A percentile compares a stretch with the other conserved stretches of the same genome.
phyloP scores from a whole-genome alignment of 1,140 invertebrate genomes.

The Coelopa frigida region DNA sequence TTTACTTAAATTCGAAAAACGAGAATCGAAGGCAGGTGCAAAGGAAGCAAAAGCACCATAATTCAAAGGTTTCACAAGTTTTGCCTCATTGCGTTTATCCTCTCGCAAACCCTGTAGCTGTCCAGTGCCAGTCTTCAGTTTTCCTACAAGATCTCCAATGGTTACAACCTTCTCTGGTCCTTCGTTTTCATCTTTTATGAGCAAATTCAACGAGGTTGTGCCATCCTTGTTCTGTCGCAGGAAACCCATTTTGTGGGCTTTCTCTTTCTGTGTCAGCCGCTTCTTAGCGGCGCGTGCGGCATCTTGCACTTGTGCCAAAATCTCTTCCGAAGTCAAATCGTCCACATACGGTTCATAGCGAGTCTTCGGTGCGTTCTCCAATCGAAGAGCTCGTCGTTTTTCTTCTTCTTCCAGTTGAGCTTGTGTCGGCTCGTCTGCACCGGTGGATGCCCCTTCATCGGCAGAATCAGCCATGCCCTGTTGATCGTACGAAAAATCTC shows the following conservation, averaged over 20 bases:
- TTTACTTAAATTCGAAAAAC: slow-evolving; percentile 87
- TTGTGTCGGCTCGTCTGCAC: slow-evolving; percentile 47
- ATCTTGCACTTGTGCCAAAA: slow-evolving; percentile 56
- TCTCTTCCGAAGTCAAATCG: slow-evolving; percentile 71
- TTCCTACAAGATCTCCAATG: slow-evolving; percentile 73
- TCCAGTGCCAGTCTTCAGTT: slow-evolving; percentile 72
- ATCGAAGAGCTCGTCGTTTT: slow-evolving; percentile 40
- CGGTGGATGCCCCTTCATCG: slow-evolving; percentile 34
- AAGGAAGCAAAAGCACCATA: slow-evolving; percentile 94
- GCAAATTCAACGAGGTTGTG: slow-evolving; percentile 78
- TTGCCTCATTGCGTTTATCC: slow-evolving; percentile 80
- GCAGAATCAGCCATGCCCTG: slow-evolving; percentile 32
- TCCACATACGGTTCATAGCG: slow-evolving; percentile 76
- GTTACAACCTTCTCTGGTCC: slow-evolving; percentile 72
- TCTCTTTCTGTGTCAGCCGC: slow-evolving; percentile 40
- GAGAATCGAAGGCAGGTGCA: slow-evolving; percentile 91
- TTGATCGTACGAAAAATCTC: slow-evolving; percentile 26
- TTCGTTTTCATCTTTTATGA: slow-evolving; percentile 59
- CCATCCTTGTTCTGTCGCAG: slow-evolving; percentile 73
- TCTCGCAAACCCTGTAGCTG: slow-evolving; percentile 65
- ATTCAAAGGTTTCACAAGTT: slow-evolving; percentile 83
- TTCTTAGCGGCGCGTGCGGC: slow-evolving; percentile 39
- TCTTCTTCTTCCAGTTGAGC: slow-evolving; percentile 52
- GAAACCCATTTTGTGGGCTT: slow-evolving; percentile 68
- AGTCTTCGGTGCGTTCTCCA: slow-evolving; percentile 49